Conservation (phyloP, 2,797 vertebrate genomes). For the Eutrigla gurnardus region DNA sequence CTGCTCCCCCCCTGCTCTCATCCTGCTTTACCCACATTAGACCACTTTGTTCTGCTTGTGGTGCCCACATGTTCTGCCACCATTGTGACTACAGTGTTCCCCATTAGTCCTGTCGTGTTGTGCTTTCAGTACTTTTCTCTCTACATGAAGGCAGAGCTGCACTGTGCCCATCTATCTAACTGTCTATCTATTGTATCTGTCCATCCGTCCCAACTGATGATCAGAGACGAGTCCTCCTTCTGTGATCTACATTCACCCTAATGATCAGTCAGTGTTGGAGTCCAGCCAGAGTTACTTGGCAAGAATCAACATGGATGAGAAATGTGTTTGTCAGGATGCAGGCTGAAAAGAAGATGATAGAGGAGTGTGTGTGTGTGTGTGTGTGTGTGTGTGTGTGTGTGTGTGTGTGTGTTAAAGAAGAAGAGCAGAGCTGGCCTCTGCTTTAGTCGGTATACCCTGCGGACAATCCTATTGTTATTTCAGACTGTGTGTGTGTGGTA, state of each 20-base stretch:
- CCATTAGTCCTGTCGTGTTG: conserved; percentile 26
- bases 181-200: conserved; percentile 23
- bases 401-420: conserved; percentile 8
- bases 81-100: conserved; percentile 26
- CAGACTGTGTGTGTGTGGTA: conserved; percentile 29
- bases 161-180: background rate
- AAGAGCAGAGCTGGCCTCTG: conserved; percentile 14
- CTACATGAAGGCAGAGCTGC: conserved; percentile 2
- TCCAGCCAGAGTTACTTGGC: conserved; percentile 39
- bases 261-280: conserved; percentile 50
- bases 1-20: conserved; percentile 10
- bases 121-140: conserved; percentile 45
- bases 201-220: conserved; percentile 37
- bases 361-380: background rate
- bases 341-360: conserved; percentile 10
- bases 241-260: conserved; percentile 47
- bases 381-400: background rate
- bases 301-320: conserved; percentile 11
- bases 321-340: conserved; percentile 22
- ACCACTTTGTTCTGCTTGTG: conserved; percentile 7
- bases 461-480: conserved; percentile 38
- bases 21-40: conserved; percentile 23
- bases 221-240: conserved; percentile 32
- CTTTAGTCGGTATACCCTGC: conserved; percentile 24
- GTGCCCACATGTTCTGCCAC: conserved; percentile 21